Base-by-base conservation (phyloP, 2,113 vertebrate genomes). In the Lipophrys pholis region DNA sequence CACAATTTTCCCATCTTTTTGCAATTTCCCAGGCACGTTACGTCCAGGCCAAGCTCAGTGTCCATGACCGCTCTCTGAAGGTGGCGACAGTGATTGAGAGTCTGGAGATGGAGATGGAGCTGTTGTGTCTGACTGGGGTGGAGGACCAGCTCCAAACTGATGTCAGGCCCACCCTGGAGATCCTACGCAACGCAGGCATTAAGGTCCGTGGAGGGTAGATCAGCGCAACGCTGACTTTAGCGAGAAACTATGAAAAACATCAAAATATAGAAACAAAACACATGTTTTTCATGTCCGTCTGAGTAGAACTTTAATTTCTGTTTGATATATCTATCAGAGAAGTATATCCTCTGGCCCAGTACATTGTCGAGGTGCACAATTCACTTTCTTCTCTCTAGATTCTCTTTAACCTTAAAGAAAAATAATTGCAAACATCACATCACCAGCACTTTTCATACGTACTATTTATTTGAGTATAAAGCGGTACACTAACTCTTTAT, bases 51-150 rank as follows among this genome's bases (percentile, higher is more conserved):
- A 99, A 99, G 90, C 92, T 99, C 40, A 99, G 97, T 0, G 97
- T 99, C 49, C 97, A 99, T 0, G 97, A 99, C 89, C 97, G 97
- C 58, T 98, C 97, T 0, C 93, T 99, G 88, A 99, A 99, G 74
- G 97, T 99, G 8, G 97, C 97, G 82, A 98, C 97, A 0, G 97
- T 99, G 64, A 98, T 98, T 0, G 97, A 99, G 93, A 98, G 97
- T 78, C 93, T 99, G 72, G 97, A 99, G 85, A 99, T 99, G 97
- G 97, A 99, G 93, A 97, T 99, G 97, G 97, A 99, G 91, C 91
- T 99, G 78, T 93, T 99, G 71, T 99, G 97, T 54, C 93, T 99
- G 78, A 99, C 97, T 0, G 97, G 97, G 0, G 97, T 99, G 82
- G 97, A 99, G 60, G 97, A 99, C 87, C 97, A 99, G 89, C 95